Evolutionary conservation across 1,140 invertebrate genomes (phyloP).

Genomic region (Ostrea denselamellosa): DNA sequence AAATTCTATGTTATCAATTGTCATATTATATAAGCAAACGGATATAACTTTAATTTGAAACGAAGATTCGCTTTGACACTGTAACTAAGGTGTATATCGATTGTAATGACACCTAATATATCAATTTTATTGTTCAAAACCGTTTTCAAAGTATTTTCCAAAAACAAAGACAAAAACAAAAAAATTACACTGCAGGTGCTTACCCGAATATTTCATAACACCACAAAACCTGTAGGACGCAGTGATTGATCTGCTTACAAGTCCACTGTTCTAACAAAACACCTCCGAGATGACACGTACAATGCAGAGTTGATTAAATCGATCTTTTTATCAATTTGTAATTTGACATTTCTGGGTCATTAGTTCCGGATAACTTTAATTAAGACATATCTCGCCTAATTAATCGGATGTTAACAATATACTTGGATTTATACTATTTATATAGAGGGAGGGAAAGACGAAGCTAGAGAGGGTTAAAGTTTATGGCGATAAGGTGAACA

Average conservation of each 20-base stretch:
- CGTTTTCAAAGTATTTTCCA: no score
- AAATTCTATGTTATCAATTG: no score
- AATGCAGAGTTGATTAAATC: not conserved
- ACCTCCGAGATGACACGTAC: not conserved
- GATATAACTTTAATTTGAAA: no score
- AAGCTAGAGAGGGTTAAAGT: not conserved
- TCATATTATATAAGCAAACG: no score
- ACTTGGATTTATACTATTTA: not conserved
- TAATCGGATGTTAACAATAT: not conserved
- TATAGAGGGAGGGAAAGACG: not conserved
- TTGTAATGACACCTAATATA: no score
- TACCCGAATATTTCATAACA: not conserved
- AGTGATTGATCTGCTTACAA: not conserved
- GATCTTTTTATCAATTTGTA: slow-evolving; percentile 15
- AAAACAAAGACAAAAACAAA: no score
- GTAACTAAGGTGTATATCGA: no score
- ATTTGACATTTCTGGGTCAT: slow-evolving; percentile 20
- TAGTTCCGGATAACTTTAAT: not conserved
- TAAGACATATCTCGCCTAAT: not conserved
- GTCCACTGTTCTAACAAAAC: not conserved
- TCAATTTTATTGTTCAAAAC: no score
- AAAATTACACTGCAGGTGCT: not conserved
- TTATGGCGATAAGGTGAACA: not conserved
- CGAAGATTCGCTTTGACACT: no score
- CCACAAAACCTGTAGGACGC: not conserved